A percentile compares a stretch with the other conserved stretches of the same genome.
phyloP scores from a whole-genome alignment of 2,888 invertebrate species.

The Caenorhabditis uteleia region DNA sequence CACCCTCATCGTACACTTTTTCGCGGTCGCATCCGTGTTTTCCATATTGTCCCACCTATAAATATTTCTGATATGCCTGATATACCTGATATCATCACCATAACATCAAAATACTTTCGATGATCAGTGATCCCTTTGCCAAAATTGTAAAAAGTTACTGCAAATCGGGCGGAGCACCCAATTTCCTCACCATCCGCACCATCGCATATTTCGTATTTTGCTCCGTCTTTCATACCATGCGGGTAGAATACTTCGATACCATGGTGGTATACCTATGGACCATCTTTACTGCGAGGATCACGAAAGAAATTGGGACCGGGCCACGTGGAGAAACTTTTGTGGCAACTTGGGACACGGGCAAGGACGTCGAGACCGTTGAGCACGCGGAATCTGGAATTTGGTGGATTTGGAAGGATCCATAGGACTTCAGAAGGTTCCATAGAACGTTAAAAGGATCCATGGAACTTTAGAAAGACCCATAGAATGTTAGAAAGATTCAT shows the following conservation, averaged over 20 bases:
- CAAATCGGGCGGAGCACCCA: slow-evolving; percentile 9
- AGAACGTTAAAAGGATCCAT: too few species aligned
- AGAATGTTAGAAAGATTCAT: too few species aligned
- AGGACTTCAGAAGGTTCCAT: too few species aligned
- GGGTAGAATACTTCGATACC: slow-evolving; percentile 22
- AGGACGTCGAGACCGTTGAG: slow-evolving; percentile 22
- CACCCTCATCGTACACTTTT: slow-evolving; percentile 23
- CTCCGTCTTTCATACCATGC: slow-evolving; percentile 19
- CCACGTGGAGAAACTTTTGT: slow-evolving; percentile 22
- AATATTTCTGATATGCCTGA: not conserved
- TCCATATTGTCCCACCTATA: slow-evolving; percentile 28
- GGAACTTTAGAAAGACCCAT: too few species aligned
- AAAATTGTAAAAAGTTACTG: slow-evolving; percentile 16
- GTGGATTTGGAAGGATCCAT: too few species aligned
- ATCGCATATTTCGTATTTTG: slow-evolving; percentile 19
- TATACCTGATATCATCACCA: slow-evolving; percentile 4
- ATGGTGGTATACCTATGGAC: slow-evolving; percentile 35
- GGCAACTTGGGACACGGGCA: slow-evolving; percentile 18
- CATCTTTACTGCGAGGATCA: slow-evolving; percentile 9
- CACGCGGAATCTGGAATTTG: slow-evolving; percentile 17
- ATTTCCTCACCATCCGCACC: slow-evolving; percentile 21
- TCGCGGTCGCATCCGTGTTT: slow-evolving; percentile 12
- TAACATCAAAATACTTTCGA: slow-evolving; percentile 30
- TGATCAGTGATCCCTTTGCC: slow-evolving; percentile 24
- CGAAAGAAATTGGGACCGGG: slow-evolving; percentile 14